phyloP scores from a whole-genome alignment of 2,113 vertebrate species.

The Melanostigma gelatinosum region DNA sequence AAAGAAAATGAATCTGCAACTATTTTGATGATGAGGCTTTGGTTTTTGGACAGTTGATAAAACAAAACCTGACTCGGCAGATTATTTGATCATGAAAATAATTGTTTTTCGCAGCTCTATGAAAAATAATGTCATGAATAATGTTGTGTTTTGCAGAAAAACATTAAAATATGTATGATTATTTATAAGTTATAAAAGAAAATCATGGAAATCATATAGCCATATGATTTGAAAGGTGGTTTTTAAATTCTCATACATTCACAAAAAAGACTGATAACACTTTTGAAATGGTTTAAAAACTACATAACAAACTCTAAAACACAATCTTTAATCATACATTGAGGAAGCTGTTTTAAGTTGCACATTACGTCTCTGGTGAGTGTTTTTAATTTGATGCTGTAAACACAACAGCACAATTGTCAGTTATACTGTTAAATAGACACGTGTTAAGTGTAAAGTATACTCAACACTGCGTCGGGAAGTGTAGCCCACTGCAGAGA shows the following conservation, averaged over 20 bases:
- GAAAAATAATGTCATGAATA: background rate
- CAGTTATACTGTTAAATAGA: background rate
- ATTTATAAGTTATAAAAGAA: background rate
- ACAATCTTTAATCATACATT: background rate
- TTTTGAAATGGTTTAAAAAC: background rate
- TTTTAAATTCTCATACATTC: background rate
- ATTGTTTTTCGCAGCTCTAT: background rate
- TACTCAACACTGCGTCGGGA: slow-evolving; percentile 3
- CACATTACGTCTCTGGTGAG: background rate
- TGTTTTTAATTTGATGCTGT: background rate
- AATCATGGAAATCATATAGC: no score
- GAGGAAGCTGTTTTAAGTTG: background rate
- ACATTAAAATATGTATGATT: background rate
- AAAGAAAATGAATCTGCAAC: background rate
- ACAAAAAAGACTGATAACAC: background rate
- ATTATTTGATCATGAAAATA: background rate
- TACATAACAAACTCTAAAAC: background rate
- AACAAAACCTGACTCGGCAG: background rate
- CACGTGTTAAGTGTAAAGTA: background rate
- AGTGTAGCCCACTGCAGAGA: background rate
- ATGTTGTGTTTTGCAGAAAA: background rate
- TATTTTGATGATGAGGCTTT: background rate
- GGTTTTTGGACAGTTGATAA: background rate
- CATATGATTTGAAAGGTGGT: background rate
- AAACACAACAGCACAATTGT: background rate